phyloP scores from a whole-genome alignment of 2,888 invertebrate genomes.

The Monoplex corrugatus region DNA sequence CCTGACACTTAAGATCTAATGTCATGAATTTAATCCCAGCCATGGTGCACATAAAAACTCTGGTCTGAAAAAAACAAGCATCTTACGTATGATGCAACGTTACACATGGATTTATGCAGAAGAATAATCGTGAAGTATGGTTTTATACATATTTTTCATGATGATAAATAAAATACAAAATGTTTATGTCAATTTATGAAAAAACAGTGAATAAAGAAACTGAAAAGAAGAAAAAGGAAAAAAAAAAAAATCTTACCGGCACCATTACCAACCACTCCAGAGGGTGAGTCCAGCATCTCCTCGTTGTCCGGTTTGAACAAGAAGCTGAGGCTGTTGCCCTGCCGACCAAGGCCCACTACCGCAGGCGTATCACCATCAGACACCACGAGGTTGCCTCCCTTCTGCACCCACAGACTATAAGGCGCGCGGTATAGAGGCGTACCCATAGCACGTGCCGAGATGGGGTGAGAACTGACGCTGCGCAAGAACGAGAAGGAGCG shows the following conservation, averaged over 20 bases:
- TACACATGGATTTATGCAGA: too few species aligned
- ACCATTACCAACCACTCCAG: slow-evolving; percentile 9
- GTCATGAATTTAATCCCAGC: too few species aligned
- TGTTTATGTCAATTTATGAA: too few species aligned
- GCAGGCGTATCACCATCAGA: slow-evolving; percentile 38
- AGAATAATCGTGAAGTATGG: too few species aligned
- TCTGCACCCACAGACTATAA: slow-evolving; percentile 32
- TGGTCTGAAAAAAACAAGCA: too few species aligned
- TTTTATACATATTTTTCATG: too few species aligned
- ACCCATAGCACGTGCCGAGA: not conserved
- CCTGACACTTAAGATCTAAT: too few species aligned
- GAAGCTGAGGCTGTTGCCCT: not conserved
- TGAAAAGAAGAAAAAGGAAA: too few species aligned
- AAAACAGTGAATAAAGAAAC: too few species aligned
- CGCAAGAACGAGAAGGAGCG: slow-evolving; percentile 11
- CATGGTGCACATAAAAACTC: too few species aligned
- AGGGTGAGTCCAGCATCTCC: slow-evolving; percentile 24
- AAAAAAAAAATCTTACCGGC: slow-evolving; percentile 23
- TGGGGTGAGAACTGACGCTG: not conserved
- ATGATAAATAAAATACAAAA: not conserved
- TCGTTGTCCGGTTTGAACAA: slow-evolving; percentile 21
- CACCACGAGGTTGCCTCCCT: slow-evolving; percentile 24
- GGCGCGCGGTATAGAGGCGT: slow-evolving; percentile 7
- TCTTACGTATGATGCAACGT: too few species aligned
- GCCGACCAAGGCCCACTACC: slow-evolving; percentile 6